Evolutionary conservation across 2,797 vertebrate genomes (phyloP).

Genomic region (Parauchenoglanis punctatus): DNA sequence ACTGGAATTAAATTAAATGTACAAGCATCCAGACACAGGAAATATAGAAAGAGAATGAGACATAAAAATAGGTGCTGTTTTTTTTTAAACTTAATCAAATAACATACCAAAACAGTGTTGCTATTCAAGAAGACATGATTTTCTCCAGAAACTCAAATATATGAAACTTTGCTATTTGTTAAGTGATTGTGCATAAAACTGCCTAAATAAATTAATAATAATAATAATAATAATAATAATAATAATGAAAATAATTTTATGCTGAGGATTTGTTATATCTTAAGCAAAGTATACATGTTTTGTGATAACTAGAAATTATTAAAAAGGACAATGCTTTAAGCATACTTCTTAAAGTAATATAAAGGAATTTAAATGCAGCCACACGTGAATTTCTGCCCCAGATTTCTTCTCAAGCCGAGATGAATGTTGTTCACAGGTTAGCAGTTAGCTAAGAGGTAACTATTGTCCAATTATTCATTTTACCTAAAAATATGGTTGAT

Average conservation of each 20-base stretch:
- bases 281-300: background rate
- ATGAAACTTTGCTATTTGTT: conserved; percentile 5
- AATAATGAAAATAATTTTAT: background rate
- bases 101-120: background rate
- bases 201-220: background rate
- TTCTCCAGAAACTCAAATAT: background rate
- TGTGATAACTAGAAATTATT: background rate
- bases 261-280: background rate
- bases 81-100: background rate
- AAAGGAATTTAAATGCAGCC: background rate
- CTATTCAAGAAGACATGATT: background rate
- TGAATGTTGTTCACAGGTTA: background rate
- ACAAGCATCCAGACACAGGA: conserved; percentile 18
- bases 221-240: too few species aligned
- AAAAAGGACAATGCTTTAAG: background rate
- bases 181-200: background rate
- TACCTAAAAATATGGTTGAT: background rate
- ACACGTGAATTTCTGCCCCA: background rate
- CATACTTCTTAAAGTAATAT: background rate
- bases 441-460: background rate
- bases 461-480: background rate
- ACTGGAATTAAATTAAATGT: conserved; percentile 29
- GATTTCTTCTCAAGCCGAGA: background rate
- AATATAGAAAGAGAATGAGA: conserved; percentile 8
- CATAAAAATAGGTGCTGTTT: background rate